A percentile compares a stretch with the other conserved stretches of the same genome.
These are phyloP conservation scores for Dipodomys merriami DNA, from an alignment of 2,113 vertebrate genomes.

Conservation along the genomic window DNA sequence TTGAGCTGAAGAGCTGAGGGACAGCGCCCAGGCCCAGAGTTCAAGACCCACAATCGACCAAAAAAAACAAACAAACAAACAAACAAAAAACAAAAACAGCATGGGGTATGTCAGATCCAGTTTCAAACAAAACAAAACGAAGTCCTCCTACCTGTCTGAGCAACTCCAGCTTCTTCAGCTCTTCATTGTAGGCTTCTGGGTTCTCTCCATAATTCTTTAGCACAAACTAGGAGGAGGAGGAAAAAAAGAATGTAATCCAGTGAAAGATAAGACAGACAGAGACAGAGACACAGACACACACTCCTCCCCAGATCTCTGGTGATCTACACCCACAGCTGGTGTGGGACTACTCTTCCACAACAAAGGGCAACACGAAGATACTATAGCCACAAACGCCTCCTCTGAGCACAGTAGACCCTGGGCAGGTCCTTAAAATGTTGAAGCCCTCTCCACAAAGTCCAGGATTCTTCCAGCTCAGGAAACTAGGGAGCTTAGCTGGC, in stretches of 20 bases:
- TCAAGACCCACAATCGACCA: too few relatives aligned
- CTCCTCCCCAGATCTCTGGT: not conserved
- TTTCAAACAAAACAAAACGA: not conserved
- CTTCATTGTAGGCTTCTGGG: slow-evolving; percentile 97
- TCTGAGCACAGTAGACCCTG: not conserved
- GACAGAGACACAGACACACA: not conserved
- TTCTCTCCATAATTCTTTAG: slow-evolving; percentile 98
- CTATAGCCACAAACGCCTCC: too few relatives aligned
- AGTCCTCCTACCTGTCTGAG: slow-evolving; percentile 91
- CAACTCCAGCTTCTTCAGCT: slow-evolving; percentile 96
- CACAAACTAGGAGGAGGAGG: slow-evolving; percentile 89
- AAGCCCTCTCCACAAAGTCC: not conserved
- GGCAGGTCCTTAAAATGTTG: not conserved
- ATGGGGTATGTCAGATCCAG: too few relatives aligned
- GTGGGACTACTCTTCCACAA: not conserved
- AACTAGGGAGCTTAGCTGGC: not conserved
- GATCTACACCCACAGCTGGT: too few relatives aligned
- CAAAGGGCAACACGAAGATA: not conserved
- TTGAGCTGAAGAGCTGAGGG: too few relatives aligned
- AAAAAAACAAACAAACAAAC: too few relatives aligned
- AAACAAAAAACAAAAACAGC: too few relatives aligned
- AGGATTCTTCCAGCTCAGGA: not conserved
- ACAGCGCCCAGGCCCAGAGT: too few relatives aligned
- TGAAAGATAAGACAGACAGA: too few relatives aligned
- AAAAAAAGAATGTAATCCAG: not conserved